Evolutionary conservation across 2,113 vertebrate genomes (phyloP).

Genomic region (Corvus cornix): DNA sequence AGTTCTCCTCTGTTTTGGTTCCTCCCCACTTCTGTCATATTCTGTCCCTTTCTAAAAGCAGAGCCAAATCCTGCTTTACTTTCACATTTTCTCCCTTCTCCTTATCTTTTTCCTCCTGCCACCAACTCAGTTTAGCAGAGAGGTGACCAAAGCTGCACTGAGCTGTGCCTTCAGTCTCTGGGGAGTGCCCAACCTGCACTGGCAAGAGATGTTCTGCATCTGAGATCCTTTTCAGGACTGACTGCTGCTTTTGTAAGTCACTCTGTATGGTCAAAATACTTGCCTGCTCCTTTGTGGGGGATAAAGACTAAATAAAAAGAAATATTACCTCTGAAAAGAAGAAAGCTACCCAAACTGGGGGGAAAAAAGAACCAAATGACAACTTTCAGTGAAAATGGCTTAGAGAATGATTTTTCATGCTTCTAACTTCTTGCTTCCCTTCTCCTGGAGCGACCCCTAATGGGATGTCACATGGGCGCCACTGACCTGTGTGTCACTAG

Average conservation of each 20-base stretch:
- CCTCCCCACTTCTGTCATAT: not conserved
- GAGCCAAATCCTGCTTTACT: not conserved
- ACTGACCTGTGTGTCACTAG: not conserved
- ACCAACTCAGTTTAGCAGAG: not conserved
- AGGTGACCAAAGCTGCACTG: not conserved
- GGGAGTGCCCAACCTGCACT: not conserved
- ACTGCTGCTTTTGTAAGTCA: not conserved
- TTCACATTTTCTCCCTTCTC: not conserved
- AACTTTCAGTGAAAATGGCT: not conserved
- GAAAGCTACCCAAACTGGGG: not conserved
- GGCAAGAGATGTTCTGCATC: not conserved
- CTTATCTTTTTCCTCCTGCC: not conserved
- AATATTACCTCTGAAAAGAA: not conserved
- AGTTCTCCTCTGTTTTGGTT: not conserved
- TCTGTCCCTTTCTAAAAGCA: not conserved
- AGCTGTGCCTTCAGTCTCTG: not conserved
- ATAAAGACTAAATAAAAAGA: no score
- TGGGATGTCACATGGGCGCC: not conserved
- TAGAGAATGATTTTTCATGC: not conserved
- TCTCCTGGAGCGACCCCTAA: not conserved
- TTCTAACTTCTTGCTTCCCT: not conserved
- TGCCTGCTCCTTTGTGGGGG: not conserved
- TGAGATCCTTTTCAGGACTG: not conserved
- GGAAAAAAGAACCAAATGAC: not conserved
- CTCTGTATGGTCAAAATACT: not conserved